Evolutionary conservation across 2,113 vertebrate species (phyloP), one percentile per base, ranked within the genome.

Genomic region (Setophaga kirtlandii): DNA sequence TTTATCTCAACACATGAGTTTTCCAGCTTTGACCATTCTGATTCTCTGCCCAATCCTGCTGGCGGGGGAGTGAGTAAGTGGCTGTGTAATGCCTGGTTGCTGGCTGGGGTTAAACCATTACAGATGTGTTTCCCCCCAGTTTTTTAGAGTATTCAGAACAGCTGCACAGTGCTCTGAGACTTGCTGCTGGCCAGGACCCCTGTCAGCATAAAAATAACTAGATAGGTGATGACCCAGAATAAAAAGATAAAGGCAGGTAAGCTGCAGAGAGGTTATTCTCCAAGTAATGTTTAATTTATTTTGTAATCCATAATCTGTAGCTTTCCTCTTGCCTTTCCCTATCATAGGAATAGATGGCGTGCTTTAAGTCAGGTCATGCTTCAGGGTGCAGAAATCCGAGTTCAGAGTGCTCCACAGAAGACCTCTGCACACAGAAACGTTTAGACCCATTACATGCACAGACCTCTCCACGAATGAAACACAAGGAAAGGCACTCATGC

Each of bases 51-150:
- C 0, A 1, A 9, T 55, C n/a, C n/a, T 52, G 31, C 41, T 60
- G 55, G 24, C 62, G 27, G 39, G 39, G 24, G 5, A 63, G 7
- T 4, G 11, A 81, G 11, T 7, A n/a, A 53, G 30, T 41, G 35
- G 13, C 41, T 83, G 9, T 46, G n/a, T 68, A 20, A 6, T 39
- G 14, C 30, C 21, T 60, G 28, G 50, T 30, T 83, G n/a, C 46
- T 75, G 46, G 7, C 41, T 75, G n/a, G 62, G 20, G 17, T 62
- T 59, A 68, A 62, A 69, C 14, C 20, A 27, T 24, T 21, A 31
- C 53, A 53, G 24, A 33, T 64, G 3, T 6, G 0, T 15, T 67
- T 77, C 0, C 7, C 9, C 6, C 25, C 12, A 2, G 1, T 24
- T 68, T 92, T 84, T 56, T 16, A 31, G 53, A 12, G 20, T 82